Conservation (phyloP, 2,888 invertebrate species). For the Prosapia bicincta region DNA sequence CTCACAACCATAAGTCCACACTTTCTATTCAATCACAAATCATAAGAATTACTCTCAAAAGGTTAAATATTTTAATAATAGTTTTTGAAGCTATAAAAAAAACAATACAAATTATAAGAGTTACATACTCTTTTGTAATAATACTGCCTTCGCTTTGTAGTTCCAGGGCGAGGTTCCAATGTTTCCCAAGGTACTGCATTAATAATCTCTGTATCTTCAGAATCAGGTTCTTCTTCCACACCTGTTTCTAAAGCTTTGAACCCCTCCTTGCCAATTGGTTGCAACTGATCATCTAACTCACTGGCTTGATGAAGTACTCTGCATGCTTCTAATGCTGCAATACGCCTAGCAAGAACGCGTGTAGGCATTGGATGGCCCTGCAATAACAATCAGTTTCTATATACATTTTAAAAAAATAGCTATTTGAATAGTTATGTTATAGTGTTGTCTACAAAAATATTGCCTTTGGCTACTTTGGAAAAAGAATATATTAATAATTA, state of each 20-base stretch:
- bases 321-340: slow-evolving; percentile 87
- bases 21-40: too few relatives aligned
- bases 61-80: too few relatives aligned
- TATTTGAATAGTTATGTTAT: too few relatives aligned
- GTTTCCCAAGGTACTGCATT: slow-evolving; percentile 52
- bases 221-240: slow-evolving; percentile 34
- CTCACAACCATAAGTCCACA: too few relatives aligned
- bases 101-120: too few relatives aligned
- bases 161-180: slow-evolving; percentile 80
- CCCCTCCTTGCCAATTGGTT: slow-evolving; percentile 93
- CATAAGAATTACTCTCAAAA: too few relatives aligned
- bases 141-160: slow-evolving; percentile 88
- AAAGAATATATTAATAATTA: too few relatives aligned
- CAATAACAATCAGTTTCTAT: too few relatives aligned
- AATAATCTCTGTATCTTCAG: slow-evolving; percentile 50
- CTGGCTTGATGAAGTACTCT: slow-evolving; percentile 75
- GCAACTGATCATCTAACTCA: slow-evolving; percentile 87
- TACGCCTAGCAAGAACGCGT: slow-evolving; percentile 75
- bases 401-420: too few relatives aligned
- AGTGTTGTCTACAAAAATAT: too few relatives aligned
- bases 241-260: slow-evolving; percentile 57
- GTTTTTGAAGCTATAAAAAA: too few relatives aligned
- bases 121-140: slow-evolving; percentile 72
- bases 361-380: slow-evolving; percentile 82
- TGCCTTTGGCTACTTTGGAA: too few relatives aligned